Evolutionary conservation across 2,797 vertebrate species (phyloP).

Genomic region (Buphagus erythrorhynchus): DNA sequence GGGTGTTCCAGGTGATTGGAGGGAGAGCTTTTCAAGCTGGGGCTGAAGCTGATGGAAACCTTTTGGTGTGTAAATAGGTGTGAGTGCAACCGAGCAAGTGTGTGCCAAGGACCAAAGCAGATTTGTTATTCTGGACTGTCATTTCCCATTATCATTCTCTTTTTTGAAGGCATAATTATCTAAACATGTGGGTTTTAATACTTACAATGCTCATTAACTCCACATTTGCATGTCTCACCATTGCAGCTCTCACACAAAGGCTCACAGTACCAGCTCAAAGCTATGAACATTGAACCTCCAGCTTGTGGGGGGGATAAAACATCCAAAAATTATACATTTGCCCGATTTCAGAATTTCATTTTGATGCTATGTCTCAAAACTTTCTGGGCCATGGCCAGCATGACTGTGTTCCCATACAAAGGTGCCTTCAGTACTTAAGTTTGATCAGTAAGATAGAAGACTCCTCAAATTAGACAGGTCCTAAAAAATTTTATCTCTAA

Average conservation of each 20-base stretch:
- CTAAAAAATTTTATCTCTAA: not conserved
- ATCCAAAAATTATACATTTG: not conserved
- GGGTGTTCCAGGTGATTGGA: fast-evolving
- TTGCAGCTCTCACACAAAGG: not conserved
- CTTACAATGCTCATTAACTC: not conserved
- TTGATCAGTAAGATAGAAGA: not conserved
- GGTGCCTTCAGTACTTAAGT: not conserved
- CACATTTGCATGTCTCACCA: not conserved
- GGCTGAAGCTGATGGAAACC: fast-evolving
- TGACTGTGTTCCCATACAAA: not conserved
- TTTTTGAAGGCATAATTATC: slow-evolving; percentile 50
- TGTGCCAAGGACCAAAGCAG: not conserved
- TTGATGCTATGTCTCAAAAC: not conserved
- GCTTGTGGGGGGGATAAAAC: not conserved
- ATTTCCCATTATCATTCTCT: not conserved
- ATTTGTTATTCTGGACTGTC: slow-evolving; percentile 52
- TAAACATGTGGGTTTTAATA: slow-evolving; percentile 49
- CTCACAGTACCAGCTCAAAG: not conserved
- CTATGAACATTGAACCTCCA: fast-evolving
- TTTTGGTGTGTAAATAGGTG: not conserved
- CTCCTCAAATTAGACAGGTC: not conserved
- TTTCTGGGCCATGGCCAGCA: not conserved
- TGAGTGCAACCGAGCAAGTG: not conserved
- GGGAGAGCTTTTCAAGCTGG: not conserved
- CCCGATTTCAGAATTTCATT: not conserved